These are phyloP conservation scores for Bruchidius siliquastri DNA, from an alignment of 2,888 invertebrate species.

Conservation along the genomic window DNA sequence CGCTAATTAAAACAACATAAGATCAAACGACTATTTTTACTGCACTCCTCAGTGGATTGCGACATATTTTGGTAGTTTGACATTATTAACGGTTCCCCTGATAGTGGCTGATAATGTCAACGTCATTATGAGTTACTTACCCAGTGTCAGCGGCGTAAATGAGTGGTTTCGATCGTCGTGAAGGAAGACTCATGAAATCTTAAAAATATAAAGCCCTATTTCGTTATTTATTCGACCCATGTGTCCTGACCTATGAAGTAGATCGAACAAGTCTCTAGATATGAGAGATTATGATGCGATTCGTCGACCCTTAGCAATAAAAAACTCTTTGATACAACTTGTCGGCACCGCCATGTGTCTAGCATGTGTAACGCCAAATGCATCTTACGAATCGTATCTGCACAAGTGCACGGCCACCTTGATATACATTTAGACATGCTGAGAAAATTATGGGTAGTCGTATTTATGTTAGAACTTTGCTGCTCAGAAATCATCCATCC, in stretches of 20 bases:
- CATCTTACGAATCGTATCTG: neutral
- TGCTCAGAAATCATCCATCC: slow-evolving; percentile 25
- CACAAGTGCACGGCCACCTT: neutral
- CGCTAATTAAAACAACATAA: too few species aligned
- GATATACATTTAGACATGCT: neutral
- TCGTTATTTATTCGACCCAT: neutral
- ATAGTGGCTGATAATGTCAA: too few species aligned
- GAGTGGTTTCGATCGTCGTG: too few species aligned
- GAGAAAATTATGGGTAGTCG: neutral
- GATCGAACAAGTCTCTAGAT: neutral
- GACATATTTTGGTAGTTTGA: too few species aligned
- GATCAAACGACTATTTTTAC: too few species aligned
- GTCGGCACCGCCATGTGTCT: neutral
- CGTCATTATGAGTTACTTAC: too few species aligned
- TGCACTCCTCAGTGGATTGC: too few species aligned
- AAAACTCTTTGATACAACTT: neutral
- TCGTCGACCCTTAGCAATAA: neutral
- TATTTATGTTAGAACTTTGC: neutral
- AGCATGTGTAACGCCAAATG: neutral
- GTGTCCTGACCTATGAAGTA: neutral
- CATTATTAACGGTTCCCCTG: too few species aligned
- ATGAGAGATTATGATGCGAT: neutral
- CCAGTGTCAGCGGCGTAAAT: too few species aligned
- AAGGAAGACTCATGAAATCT: too few species aligned
- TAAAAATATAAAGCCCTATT: too few species aligned